Conservation (phyloP, 2,113 vertebrate species). For the Oncorhynchus mykiss region DNA sequence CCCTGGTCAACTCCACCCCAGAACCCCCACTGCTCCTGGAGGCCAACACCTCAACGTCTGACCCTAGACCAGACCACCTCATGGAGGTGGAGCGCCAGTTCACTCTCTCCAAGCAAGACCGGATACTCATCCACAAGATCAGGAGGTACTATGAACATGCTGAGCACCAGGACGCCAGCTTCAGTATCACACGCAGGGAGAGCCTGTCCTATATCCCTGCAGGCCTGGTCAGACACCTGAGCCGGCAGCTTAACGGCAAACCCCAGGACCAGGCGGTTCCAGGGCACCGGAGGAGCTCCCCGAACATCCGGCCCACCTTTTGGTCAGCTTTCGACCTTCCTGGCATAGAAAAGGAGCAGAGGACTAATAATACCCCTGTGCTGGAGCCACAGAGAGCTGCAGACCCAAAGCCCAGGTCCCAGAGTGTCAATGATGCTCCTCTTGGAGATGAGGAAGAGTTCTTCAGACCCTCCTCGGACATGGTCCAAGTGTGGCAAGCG, state of each 20-base stretch:
- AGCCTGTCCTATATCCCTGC: conserved; percentile 94
- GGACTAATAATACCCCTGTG: conserved; percentile 6
- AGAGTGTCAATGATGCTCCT: conserved; percentile 26
- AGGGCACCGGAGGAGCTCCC: conserved; percentile 40
- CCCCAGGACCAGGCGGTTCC: conserved; percentile 60
- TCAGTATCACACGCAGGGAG: conserved; percentile 87
- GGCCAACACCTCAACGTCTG: conserved; percentile 22
- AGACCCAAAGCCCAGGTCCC: conserved; percentile 17
- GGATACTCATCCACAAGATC: conserved; percentile 87
- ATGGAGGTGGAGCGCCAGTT: conserved; percentile 59
- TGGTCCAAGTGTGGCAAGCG: conserved; percentile 78
- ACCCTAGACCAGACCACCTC: conserved; percentile 32
- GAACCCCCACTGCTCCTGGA: not conserved
- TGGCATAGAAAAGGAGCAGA: conserved; percentile 51
- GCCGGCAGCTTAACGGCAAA: conserved; percentile 79
- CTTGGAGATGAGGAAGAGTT: conserved; percentile 73
- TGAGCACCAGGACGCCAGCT: conserved; percentile 80
- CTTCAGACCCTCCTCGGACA: conserved; percentile 75
- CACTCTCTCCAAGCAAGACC: conserved; percentile 83
- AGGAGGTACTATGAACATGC: conserved; percentile 87
- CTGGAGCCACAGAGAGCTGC: conserved; percentile 20
- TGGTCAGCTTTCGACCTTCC: conserved; percentile 78
- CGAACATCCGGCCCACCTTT: conserved; percentile 65
- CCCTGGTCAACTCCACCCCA: conserved; percentile 39
- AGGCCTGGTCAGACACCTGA: conserved; percentile 86